Evolutionary conservation across 1,140 invertebrate species (phyloP).

Genomic region (Drosophila setifemur): DNA sequence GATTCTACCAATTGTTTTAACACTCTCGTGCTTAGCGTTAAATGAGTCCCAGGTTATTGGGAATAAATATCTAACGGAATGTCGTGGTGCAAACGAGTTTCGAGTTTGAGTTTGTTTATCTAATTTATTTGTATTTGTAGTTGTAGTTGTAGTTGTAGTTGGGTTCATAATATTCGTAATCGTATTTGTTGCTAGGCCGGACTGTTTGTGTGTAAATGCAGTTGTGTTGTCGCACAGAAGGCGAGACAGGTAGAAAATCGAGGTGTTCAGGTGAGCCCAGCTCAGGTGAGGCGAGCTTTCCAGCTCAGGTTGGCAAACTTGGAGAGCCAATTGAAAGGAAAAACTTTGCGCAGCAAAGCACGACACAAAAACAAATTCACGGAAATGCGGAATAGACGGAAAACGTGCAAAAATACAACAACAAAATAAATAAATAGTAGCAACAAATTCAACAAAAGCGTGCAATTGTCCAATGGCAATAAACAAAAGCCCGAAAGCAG

Average conservation of each 20-base stretch:
- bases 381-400: conserved; percentile 41
- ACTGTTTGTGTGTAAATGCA: not conserved
- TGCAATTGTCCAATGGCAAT: conserved; percentile 22
- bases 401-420: not conserved
- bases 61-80: conserved; percentile 45
- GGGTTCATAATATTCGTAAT: too few relatives aligned
- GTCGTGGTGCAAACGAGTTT: conserved; percentile 45
- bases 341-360: conserved; percentile 16
- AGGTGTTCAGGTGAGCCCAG: conserved; percentile 10
- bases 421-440: not conserved
- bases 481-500: conserved; percentile 9
- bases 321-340: conserved; percentile 53
- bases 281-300: not conserved
- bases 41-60: not conserved
- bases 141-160: too few relatives aligned
- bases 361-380: conserved; percentile 24
- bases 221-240: conserved; percentile 26
- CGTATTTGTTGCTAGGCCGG: conserved; percentile 22
- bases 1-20: conserved; percentile 5
- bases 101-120: conserved; percentile 29
- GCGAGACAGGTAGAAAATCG: conserved; percentile 49
- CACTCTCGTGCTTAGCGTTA: not conserved
- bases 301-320: not conserved
- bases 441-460: conserved; percentile 1
- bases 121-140: conserved; percentile 8